phyloP scores from a whole-genome alignment of 2,888 invertebrate species.

The Aproaerema taeniolella region DNA sequence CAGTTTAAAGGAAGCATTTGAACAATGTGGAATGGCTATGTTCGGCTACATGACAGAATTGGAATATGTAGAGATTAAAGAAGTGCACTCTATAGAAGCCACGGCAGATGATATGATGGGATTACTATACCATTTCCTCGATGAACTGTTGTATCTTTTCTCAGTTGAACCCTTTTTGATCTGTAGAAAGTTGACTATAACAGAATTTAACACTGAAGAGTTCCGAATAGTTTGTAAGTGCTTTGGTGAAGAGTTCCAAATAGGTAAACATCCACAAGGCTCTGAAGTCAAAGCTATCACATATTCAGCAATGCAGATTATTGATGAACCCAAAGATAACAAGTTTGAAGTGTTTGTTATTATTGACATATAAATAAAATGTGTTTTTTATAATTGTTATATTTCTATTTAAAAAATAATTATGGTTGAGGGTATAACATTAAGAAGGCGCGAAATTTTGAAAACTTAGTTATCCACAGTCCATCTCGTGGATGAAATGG shows the following conservation, averaged over 20 bases:
- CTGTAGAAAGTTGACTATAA: slow-evolving; percentile 90
- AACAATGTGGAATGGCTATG: slow-evolving; percentile 97
- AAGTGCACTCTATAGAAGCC: slow-evolving; percentile 89
- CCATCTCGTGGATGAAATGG: too few species aligned
- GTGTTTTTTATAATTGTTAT: slow-evolving; percentile 11
- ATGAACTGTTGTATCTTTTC: slow-evolving; percentile 95
- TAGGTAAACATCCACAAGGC: slow-evolving; percentile 97
- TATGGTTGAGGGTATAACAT: too few species aligned
- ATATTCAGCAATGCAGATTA: slow-evolving; percentile 98
- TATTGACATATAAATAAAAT: slow-evolving; percentile 89
- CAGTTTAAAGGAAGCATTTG: slow-evolving; percentile 91
- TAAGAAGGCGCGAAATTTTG: too few species aligned
- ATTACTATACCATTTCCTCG: slow-evolving; percentile 93
- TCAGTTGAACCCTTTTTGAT: slow-evolving; percentile 94
- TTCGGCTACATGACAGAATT: slow-evolving; percentile 98
- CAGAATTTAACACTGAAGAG: slow-evolving; percentile 89
- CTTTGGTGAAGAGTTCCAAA: slow-evolving; percentile 95
- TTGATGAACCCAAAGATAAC: slow-evolving; percentile 83
- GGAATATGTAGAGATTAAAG: slow-evolving; percentile 87
- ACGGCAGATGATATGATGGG: slow-evolving; percentile 92
- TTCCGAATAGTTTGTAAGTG: slow-evolving; percentile 88
- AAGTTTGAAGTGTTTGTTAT: slow-evolving; percentile 96
- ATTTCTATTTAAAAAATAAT: slow-evolving; percentile 12
- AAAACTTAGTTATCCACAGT: too few species aligned
- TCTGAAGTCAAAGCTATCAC: slow-evolving; percentile 99